Percentiles rank a stretch among this genome's conserved stretches.
Conservation (phyloP, 2,797 vertebrate genomes). For the Rhinatrema bivittatum region DNA sequence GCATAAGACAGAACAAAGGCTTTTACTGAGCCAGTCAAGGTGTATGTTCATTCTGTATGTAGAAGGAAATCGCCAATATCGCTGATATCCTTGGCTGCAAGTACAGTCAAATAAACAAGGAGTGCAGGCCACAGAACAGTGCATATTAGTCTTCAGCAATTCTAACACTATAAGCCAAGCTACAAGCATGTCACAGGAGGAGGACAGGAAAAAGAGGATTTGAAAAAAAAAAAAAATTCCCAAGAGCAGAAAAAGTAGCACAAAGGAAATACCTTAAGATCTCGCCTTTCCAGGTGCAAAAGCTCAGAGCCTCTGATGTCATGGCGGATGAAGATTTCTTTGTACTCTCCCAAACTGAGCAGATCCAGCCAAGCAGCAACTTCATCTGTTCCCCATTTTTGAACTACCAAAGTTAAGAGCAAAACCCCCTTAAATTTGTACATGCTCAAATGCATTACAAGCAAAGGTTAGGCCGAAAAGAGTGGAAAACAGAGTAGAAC, state of each 20-base stretch:
- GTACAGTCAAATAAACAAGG: constrained; percentile 30
- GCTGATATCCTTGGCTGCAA: constrained; percentile 16
- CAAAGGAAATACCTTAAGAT: constrained; percentile 91
- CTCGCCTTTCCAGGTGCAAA: constrained; percentile 97
- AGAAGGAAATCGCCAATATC: constrained; percentile 5
- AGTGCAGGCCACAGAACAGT: constrained; percentile 33
- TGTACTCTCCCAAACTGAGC: constrained; percentile 98
- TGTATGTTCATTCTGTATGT: background rate
- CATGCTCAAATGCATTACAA: constrained; percentile 74
- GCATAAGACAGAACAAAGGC: background rate
- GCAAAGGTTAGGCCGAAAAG: constrained; percentile 72
- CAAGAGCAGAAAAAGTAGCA: constrained; percentile 60
- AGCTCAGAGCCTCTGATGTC: constrained; percentile 98
- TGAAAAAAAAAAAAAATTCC: constrained; percentile 38
- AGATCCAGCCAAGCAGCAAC: constrained; percentile 98
- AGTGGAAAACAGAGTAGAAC: constrained; percentile 59
- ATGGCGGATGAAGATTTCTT: constrained; percentile 94
- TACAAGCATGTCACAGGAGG: constrained; percentile 62
- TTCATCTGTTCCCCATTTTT: constrained; percentile 99
- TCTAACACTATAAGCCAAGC: constrained; percentile 79
- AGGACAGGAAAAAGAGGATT: constrained; percentile 35
- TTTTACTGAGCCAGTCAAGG: background rate
- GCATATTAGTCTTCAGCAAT: constrained; percentile 31
- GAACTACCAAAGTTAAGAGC: constrained; percentile 94
- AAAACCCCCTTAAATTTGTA: constrained; percentile 85